Evolutionary conservation across 2,888 invertebrate genomes (phyloP).

Genomic region (Nematopogon swammerdamellus): DNA sequence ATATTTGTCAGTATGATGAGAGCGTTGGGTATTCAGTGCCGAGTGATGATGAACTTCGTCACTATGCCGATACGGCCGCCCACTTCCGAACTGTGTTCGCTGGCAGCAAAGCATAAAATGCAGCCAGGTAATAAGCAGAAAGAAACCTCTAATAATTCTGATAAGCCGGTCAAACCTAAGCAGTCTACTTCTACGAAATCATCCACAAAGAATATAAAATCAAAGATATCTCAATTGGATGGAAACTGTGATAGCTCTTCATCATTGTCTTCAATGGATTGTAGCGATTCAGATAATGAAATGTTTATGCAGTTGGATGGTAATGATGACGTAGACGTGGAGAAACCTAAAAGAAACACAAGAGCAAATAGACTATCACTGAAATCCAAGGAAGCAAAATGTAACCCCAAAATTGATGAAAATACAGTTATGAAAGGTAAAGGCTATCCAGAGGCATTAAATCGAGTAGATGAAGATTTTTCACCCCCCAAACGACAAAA

Average conservation of each 20-base stretch:
- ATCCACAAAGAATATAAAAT: constrained; percentile 15
- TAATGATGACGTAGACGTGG: constrained; percentile 22
- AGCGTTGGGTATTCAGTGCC: constrained; percentile 75
- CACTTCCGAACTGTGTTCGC: constrained; percentile 59
- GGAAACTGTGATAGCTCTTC: constrained; percentile 39
- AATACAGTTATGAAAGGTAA: too few relatives aligned
- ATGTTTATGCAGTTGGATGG: constrained; percentile 36
- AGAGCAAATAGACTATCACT: constrained; percentile 13
- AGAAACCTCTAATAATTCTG: constrained; percentile 10
- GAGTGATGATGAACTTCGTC: constrained; percentile 78
- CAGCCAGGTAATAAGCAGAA: constrained; percentile 11
- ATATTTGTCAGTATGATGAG: constrained; percentile 76
- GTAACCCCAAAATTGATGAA: too few relatives aligned
- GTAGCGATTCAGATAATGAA: constrained; percentile 10
- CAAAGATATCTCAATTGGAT: constrained; percentile 52
- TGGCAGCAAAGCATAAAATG: constrained; percentile 42
- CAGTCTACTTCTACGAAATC: constrained; percentile 14
- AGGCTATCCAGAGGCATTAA: constrained; percentile 6
- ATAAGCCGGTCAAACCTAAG: constrained; percentile 8
- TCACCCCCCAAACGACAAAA: constrained; percentile 12
- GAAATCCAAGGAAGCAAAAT: constrained; percentile 17
- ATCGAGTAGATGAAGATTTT: constrained; percentile 1
- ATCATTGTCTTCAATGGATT: background rate
- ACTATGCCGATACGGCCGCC: constrained; percentile 71
- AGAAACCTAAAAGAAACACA: constrained; percentile 18